Conservation (phyloP, 2,888 invertebrate species). For the Oligia strigilis region DNA sequence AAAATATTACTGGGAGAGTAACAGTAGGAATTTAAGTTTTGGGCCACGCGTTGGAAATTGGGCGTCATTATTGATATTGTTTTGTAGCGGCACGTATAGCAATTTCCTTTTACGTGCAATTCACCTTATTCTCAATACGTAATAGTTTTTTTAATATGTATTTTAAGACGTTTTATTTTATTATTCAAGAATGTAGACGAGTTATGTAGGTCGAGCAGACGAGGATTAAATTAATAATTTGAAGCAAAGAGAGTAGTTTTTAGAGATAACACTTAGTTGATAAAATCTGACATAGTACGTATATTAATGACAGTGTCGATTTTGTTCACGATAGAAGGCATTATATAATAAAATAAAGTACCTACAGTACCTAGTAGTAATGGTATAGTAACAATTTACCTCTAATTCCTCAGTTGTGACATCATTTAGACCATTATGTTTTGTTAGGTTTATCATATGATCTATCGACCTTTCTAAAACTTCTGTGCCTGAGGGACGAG, state of each 20-base stretch:
- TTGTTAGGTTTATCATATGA: conserved; percentile 88
- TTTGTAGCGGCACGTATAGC: conserved; percentile 22
- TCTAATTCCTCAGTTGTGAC: conserved; percentile 93
- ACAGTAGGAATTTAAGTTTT: background rate
- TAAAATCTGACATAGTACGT: background rate
- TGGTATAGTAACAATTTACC: conserved; percentile 66
- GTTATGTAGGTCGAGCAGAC: background rate
- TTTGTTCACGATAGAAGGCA: too few species aligned
- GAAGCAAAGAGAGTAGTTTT: background rate
- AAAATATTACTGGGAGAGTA: background rate
- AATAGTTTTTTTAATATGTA: background rate
- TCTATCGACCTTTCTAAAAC: conserved; percentile 92
- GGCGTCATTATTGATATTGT: conserved; percentile 12
- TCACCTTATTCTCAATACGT: background rate
- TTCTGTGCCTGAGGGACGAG: conserved; percentile 91
- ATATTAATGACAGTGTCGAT: background rate
- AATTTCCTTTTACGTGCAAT: conserved; percentile 41
- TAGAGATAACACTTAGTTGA: background rate
- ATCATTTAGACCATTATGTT: conserved; percentile 80
- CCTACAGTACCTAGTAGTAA: too few species aligned
- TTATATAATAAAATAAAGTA: background rate
- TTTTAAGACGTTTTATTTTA: background rate
- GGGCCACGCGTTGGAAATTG: background rate
- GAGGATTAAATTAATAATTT: background rate
- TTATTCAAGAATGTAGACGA: background rate